These are phyloP conservation scores for Idaea dimidiata DNA, from an alignment of 2,888 invertebrate species.

Conservation along the genomic window DNA sequence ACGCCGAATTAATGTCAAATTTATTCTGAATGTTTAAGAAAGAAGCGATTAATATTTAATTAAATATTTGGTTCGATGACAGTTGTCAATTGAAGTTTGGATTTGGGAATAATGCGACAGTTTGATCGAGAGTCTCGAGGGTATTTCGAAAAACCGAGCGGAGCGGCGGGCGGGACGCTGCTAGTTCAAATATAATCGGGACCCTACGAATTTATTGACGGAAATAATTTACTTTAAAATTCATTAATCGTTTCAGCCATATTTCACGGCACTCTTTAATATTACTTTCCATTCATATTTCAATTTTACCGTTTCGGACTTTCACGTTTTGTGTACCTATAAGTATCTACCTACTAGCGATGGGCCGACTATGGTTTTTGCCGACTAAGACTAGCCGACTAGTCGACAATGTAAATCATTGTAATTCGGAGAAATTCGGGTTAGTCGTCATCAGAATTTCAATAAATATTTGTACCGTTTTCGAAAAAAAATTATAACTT, in stretches of 20 bases:
- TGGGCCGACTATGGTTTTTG: too few relatives aligned
- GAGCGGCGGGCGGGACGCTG: too few relatives aligned
- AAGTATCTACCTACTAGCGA: not conserved
- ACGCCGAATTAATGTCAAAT: conserved; percentile 26
- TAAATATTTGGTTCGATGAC: conserved; percentile 23
- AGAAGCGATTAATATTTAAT: conserved; percentile 27
- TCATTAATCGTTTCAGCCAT: conserved; percentile 28
- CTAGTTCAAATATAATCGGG: not conserved
- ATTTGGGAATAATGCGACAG: conserved; percentile 3
- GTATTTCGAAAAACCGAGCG: too few relatives aligned
- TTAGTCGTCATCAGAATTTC: too few relatives aligned
- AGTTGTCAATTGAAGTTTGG: conserved; percentile 18
- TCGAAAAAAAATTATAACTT: too few relatives aligned
- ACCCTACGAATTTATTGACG: conserved; percentile 4
- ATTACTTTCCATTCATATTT: conserved; percentile 31
- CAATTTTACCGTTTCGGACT: conserved; percentile 15
- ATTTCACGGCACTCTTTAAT: conserved; percentile 24
- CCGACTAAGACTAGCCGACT: too few relatives aligned
- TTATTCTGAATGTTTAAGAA: conserved; percentile 25
- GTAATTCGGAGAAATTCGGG: too few relatives aligned
- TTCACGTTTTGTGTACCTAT: conserved; percentile 6
- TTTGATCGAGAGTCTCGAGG: too few relatives aligned
- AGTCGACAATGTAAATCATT: too few relatives aligned
- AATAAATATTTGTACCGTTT: too few relatives aligned
- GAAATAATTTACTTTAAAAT: conserved; percentile 27